Percentiles rank a stretch among this genome's conserved stretches.
phyloP scores from a whole-genome alignment of 2,113 vertebrate species.

The Pituophis catenifer region DNA sequence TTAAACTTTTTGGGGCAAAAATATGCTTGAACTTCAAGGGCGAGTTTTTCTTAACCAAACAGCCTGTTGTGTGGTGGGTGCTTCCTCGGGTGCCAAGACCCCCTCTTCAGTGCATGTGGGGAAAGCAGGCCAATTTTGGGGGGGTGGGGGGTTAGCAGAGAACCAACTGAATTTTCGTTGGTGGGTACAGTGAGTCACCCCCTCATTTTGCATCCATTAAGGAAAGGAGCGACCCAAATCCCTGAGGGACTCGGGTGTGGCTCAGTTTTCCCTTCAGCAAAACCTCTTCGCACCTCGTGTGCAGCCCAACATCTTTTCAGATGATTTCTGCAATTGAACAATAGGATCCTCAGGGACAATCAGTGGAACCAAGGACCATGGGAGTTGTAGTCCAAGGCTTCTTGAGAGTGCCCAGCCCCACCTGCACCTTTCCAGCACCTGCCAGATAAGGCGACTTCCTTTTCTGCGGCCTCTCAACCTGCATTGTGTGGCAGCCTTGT shows the following conservation, averaged over 20 bases:
- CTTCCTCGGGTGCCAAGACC: not conserved
- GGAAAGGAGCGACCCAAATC: not conserved
- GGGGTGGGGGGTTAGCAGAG: not conserved
- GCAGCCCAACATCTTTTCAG: not conserved
- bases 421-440: not conserved
- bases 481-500: not conserved
- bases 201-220: not conserved
- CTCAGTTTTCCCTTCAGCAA: not conserved
- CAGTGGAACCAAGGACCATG: not conserved
- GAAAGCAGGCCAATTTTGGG: not conserved
- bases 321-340: not conserved
- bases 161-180: not conserved
- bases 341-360: not conserved
- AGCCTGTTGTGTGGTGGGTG: not conserved
- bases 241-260: accelerated
- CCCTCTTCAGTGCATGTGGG: too few relatives aligned
- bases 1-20: not conserved
- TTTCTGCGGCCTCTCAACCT: not conserved
- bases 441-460: not conserved
- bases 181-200: not conserved
- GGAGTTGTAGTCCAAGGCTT: not conserved
- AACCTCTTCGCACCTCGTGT: not conserved
- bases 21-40: not conserved
- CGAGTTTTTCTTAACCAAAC: not conserved
- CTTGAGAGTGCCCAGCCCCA: not conserved